These are phyloP conservation scores for Darevskia mixta DNA, from an alignment of 2,797 vertebrate species.

Conservation along the genomic window DNA sequence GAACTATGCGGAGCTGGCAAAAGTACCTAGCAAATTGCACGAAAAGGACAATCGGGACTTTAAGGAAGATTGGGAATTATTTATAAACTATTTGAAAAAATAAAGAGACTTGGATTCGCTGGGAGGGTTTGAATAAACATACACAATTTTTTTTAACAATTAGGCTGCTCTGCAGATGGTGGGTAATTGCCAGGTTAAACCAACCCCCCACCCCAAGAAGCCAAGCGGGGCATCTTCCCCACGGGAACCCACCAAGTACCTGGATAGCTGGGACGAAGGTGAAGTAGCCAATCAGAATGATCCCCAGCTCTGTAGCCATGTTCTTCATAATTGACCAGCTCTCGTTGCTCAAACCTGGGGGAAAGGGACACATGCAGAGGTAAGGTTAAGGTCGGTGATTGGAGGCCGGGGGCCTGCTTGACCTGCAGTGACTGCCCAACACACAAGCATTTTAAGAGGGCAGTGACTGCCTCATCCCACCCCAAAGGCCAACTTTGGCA, in stretches of 20 bases:
- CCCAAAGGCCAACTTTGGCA: too few relatives aligned
- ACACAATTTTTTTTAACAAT: too few relatives aligned
- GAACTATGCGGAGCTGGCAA: too few relatives aligned
- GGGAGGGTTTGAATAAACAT: background rate
- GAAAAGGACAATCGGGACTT: too few relatives aligned
- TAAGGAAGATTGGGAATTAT: too few relatives aligned
- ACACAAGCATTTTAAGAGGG: background rate
- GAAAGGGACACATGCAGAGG: background rate
- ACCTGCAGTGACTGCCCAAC: background rate
- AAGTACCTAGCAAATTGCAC: too few relatives aligned
- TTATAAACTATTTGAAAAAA: too few relatives aligned
- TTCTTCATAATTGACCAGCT: slow-evolving; percentile 99
- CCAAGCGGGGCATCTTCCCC: too few relatives aligned
- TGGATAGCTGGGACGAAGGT: slow-evolving; percentile 97
- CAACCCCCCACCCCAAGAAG: background rate
- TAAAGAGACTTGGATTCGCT: too few relatives aligned
- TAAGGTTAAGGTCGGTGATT: background rate
- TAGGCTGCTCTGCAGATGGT: background rate
- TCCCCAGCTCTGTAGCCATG: slow-evolving; percentile 96
- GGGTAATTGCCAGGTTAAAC: too few relatives aligned
- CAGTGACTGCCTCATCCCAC: too few relatives aligned
- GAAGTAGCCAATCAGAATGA: slow-evolving; percentile 97
- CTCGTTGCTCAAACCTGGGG: slow-evolving; percentile 93
- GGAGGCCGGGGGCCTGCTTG: too few relatives aligned
- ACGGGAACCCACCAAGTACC: slow-evolving; percentile 74